Evolutionary conservation across 2,113 vertebrate genomes (phyloP), one percentile per base, ranked within the genome.

Genomic region (Procavia capensis): DNA sequence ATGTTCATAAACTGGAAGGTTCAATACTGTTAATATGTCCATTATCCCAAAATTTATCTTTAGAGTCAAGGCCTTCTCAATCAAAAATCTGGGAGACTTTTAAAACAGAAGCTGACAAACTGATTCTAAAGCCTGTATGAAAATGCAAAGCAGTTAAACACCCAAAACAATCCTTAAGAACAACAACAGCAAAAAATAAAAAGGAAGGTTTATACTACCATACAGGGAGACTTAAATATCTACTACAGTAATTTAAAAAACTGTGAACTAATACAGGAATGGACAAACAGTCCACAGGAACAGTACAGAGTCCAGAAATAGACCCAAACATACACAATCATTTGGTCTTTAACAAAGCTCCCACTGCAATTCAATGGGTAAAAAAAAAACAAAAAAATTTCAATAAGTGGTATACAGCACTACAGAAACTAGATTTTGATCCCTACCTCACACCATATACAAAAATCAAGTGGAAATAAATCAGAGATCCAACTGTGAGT

Each of bases 381-480:
- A 80, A 95, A 8, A 41, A 47, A 75, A 14, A 95, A 8, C n/a
- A 47, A 75, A 14, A 63, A 43, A 57, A 54, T 79, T 83, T 29
- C 13, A 88, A 81, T 79, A 74, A 93, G 92, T 57, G 22, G 22
- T 83, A 34, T 47, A 68, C 31, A 83, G 39, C 24, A 45, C 79
- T 29, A 66, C 59, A 45, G 54, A 93, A 95, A 79, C 75, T 76
- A 82, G 75, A 74, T 79, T 19, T 31, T 86, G 90, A 93, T 25
- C 29, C 57, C 5, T 19, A 87, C 27, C 66, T 85, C 57, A 85
- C 14, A 47, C 19, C 5, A 81, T 13, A 74, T 1, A 78, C 25
- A 75, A 76, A 76, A 87, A 96, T 82, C 76, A 80, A 79, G 22
- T 47, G 34, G 41, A 22, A 43, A 82, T 47, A 94, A 87, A 68